These are phyloP conservation scores for Molossus alvarezi DNA, from an alignment of 2,797 vertebrate genomes.

Conservation along the genomic window DNA sequence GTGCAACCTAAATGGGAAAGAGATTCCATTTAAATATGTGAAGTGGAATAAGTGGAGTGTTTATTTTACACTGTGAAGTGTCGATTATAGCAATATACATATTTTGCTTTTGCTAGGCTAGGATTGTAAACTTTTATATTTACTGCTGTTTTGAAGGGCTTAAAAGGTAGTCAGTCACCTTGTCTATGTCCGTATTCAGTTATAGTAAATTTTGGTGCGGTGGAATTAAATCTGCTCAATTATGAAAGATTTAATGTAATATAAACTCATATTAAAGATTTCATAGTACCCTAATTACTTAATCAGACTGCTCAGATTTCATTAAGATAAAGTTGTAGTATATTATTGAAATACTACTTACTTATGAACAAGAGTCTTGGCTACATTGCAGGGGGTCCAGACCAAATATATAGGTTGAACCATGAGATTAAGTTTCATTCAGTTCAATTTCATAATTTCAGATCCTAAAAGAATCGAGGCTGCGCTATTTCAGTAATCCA, in stretches of 20 bases:
- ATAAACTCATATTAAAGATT: slow-evolving; percentile 47
- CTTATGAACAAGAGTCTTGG: neutral
- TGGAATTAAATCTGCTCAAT: slow-evolving; percentile 61
- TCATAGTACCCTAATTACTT: slow-evolving; percentile 47
- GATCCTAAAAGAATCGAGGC: neutral
- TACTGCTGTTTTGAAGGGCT: neutral
- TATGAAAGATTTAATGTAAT: slow-evolving; percentile 16
- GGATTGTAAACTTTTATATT: slow-evolving; percentile 32
- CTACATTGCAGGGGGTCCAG: neutral
- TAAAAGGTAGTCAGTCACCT: neutral
- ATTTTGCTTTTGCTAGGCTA: neutral
- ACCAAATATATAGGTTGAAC: slow-evolving; percentile 10
- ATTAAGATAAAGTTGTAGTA: slow-evolving; percentile 52
- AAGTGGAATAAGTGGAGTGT: neutral
- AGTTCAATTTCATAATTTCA: slow-evolving; percentile 4
- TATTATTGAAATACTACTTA: slow-evolving; percentile 58
- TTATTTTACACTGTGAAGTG: neutral
- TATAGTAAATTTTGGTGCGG: slow-evolving; percentile 15
- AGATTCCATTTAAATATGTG: neutral
- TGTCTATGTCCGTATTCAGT: neutral
- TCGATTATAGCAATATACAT: neutral
- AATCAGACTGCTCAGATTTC: slow-evolving; percentile 49
- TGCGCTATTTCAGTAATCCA: neutral
- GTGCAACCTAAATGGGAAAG: neutral
- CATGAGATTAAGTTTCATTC: neutral